Base-by-base conservation (phyloP, 2,113 vertebrate genomes). In the Nannospalax galili region DNA sequence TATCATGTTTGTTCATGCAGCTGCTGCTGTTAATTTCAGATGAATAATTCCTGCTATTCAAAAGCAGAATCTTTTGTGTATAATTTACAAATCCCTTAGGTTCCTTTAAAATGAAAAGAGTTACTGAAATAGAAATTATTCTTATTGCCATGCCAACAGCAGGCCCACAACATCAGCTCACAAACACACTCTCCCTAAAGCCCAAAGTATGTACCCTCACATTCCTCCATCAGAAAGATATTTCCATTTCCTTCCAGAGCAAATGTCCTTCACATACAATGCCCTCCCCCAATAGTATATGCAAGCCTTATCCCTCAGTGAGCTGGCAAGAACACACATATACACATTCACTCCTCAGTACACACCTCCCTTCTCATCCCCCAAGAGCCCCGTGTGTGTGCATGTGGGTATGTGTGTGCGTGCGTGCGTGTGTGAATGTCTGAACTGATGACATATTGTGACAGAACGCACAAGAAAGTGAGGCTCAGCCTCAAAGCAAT, bases 401-500 rank as follows among this genome's bases (percentile, higher is more conserved):
- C 0, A 14, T 98, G 95, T 67, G 89, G 90, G 85, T 9, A 5
- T 97, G 95, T 88, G 85, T 74, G 89, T 0, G 20, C 97, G 95
- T 65, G 90, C 92, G 80, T 11, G 9, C 48, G 90, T 67, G 81
- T 78, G 62, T 85, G 96, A 72, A 91, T 97, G 88, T 96, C 95
- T 58, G 32, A 97, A 95, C 96, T 77, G 92, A 90, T 97, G 97
- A 96, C 24, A 70, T 52, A 58, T 97, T 97, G 96, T 11, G 24
- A 95, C 97, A 97, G 97, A 96, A 95, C 87, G 80, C 42, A 10
- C 95, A 94, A 98, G 95, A 96, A 95, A 80, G 48, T 95, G 96
- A 98, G 97, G 93, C 97, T 90, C 82, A 96, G 95, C 92, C 98
- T 96, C 96, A 64, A 45, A 97, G 98, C 80, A 94, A 97, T 98